Conservation (phyloP, 2,113 vertebrate species). For the Anolis sagrei region DNA sequence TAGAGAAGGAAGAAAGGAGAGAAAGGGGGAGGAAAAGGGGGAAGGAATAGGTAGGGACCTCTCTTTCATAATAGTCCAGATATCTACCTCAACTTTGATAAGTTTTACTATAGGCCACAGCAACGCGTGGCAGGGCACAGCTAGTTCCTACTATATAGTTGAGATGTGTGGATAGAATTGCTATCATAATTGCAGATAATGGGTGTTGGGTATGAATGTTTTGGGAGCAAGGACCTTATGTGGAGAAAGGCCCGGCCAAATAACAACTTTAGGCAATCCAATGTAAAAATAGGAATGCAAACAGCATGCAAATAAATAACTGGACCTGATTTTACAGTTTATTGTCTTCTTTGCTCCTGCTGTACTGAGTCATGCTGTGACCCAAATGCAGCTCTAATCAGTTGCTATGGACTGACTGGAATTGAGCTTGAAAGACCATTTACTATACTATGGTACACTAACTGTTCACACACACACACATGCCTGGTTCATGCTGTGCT, state of each 20-base stretch:
- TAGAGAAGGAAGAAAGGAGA: no score
- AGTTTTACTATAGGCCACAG: no score
- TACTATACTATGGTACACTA: neutral
- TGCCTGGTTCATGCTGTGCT: conserved; percentile 11
- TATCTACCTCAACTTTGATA: no score
- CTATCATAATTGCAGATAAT: conserved; percentile 48
- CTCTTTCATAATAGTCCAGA: no score
- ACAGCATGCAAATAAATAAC: neutral
- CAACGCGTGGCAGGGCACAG: no score
- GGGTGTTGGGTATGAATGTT: conserved; percentile 18
- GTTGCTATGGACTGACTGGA: conserved; percentile 1
- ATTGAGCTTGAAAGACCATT: neutral
- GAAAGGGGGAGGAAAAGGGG: no score
- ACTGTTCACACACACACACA: neutral
- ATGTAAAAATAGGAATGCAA: conserved; percentile 34
- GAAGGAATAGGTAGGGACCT: no score
- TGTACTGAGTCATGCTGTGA: conserved; percentile 12
- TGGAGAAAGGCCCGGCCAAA: conserved; percentile 37
- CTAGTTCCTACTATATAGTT: no score
- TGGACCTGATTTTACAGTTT: neutral
- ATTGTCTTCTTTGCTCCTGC: conserved; percentile 1
- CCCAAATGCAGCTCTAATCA: conserved; percentile 25
- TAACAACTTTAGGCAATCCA: conserved; percentile 41
- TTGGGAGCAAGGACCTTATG: conserved; percentile 40
- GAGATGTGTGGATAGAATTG: conserved; percentile 52